phyloP scores from a whole-genome alignment of 1,140 invertebrate species.

The Apis laboriosa region DNA sequence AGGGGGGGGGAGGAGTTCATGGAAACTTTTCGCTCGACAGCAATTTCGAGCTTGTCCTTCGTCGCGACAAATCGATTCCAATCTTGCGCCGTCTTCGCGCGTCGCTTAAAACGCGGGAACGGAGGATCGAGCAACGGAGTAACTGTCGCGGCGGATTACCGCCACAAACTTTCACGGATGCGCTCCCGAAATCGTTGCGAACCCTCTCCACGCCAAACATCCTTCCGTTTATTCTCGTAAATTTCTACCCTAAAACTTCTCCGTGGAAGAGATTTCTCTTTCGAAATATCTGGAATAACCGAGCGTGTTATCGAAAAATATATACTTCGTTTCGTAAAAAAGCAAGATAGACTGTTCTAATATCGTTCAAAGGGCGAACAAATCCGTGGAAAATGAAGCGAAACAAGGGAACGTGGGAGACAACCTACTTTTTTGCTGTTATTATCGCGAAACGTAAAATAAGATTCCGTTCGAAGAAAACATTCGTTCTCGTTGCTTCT shows the following conservation, averaged over 20 bases:
- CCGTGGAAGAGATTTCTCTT: background rate
- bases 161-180: background rate
- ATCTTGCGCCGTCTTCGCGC: background rate
- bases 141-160: background rate
- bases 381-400: background rate
- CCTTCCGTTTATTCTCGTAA: background rate
- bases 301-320: background rate
- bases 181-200: background rate
- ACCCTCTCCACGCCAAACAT: background rate
- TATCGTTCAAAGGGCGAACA: background rate
- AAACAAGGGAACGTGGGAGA: background rate
- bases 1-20: background rate
- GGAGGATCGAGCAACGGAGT: background rate
- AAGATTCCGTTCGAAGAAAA: background rate
- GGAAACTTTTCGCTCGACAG: background rate
- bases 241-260: background rate
- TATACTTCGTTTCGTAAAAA: background rate
- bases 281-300: background rate
- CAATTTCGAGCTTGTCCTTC: background rate
- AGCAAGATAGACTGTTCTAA: background rate
- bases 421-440: background rate
- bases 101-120: conserved; percentile 6
- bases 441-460: background rate
- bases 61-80: conserved; percentile 24
- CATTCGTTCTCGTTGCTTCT: background rate